A percentile compares a stretch with the other conserved stretches of the same genome.
These are phyloP conservation scores for Trachelus stipa DNA, from an alignment of 2,888 invertebrate species.

Conservation along the genomic window DNA sequence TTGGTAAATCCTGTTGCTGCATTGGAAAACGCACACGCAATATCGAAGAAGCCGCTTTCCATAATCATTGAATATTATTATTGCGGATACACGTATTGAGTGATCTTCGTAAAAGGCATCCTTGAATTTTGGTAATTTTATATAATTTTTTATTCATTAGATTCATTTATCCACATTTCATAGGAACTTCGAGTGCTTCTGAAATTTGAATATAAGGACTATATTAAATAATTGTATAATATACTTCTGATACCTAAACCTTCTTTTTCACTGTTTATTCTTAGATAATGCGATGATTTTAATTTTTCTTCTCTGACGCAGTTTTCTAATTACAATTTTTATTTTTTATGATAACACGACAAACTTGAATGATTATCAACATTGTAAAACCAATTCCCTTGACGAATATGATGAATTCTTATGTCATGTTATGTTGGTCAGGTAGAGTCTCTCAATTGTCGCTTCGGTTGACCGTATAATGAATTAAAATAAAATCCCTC, in stretches of 20 bases:
- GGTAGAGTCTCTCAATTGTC: background rate
- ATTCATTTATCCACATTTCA: background rate
- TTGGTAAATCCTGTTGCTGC: slow-evolving; percentile 34
- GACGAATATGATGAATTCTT: background rate
- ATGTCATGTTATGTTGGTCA: background rate
- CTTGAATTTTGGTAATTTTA: slow-evolving; percentile 1
- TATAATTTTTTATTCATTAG: background rate
- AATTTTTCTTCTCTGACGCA: background rate
- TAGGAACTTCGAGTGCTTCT: background rate
- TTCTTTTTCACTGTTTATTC: background rate
- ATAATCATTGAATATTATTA: background rate
- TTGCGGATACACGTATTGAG: background rate
- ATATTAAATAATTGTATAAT: background rate
- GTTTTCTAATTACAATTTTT: background rate
- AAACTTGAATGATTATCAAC: background rate
- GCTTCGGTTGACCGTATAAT: background rate
- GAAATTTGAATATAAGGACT: background rate
- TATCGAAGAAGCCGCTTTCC: background rate
- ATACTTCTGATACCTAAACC: background rate
- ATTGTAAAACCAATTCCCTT: background rate
- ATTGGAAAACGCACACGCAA: background rate
- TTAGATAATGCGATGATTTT: background rate
- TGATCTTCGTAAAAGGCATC: background rate
- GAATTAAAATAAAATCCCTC: background rate
- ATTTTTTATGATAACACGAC: background rate